phyloP scores from a whole-genome alignment of 2,888 invertebrate species.

The Polietes domitor region DNA sequence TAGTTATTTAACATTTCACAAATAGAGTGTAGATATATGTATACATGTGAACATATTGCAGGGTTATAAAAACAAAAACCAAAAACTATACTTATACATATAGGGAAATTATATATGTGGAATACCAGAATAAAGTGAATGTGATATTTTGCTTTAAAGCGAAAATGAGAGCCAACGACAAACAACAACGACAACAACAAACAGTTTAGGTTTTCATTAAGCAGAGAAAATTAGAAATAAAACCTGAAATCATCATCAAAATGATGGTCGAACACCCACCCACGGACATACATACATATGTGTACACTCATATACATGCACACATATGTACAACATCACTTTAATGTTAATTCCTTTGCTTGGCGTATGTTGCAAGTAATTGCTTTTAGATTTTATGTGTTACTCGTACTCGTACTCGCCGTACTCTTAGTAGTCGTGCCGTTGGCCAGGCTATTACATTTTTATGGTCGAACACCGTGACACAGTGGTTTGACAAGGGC shows the following conservation, averaged over 20 bases:
- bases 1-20: background rate
- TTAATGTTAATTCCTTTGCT: constrained; percentile 29
- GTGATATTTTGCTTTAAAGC: background rate
- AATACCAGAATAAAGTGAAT: background rate
- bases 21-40: background rate
- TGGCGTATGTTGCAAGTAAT: constrained; percentile 43
- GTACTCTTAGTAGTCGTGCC: too few relatives aligned
- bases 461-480: background rate
- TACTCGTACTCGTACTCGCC: too few relatives aligned
- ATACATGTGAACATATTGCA: background rate
- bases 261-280: background rate
- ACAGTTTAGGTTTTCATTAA: background rate
- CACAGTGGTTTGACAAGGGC: constrained; percentile 11
- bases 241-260: background rate
- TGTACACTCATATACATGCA: too few relatives aligned
- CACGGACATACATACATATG: too few relatives aligned
- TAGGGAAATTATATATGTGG: background rate
- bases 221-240: background rate
- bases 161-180: background rate
- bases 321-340: constrained; percentile 1
- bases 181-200: too few relatives aligned
- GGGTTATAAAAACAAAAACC: background rate
- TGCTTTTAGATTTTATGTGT: constrained; percentile 58
- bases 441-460: background rate
- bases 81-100: background rate